Evolutionary conservation across 1,140 invertebrate species (phyloP), one percentile per base, ranked within the genome.

Genomic region (Aphelenchoides avenae): DNA sequence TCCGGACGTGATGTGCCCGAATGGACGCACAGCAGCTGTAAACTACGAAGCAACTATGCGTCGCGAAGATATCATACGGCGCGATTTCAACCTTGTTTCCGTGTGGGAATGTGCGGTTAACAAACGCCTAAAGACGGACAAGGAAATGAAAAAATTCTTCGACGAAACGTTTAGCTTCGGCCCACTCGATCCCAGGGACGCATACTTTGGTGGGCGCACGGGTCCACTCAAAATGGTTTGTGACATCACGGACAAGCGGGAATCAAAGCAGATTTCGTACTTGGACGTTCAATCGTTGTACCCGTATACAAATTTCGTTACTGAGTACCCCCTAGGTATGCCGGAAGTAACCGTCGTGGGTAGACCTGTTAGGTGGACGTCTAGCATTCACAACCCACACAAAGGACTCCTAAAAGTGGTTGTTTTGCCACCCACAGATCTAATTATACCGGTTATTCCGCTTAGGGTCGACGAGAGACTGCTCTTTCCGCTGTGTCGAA

Each of bases 101-200:
- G 37, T 49, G 24, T 49, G 47, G 47, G 47, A 49, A 41, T 41
- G 37, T 36, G 47, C 33, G n/a, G 42, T 49, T 5, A 49, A 49
- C n/a, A 5, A 24, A 0, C 24, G 24, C 15, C 27, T 49, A 5
- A 48, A 15, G n/a, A 27, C 26, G 5, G 27, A 49, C 15, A 9
- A 5, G 5, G 30, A 18, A 5, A 49, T 49, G 47, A 49, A 18
- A 5, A 41, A 47, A 46, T 48, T 1, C 15, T 49, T 49, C 20
- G n/a, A 43, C 4, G 42, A 49, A n/a, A 36, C 26, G 13, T 31
- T 36, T 2, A 36, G 41, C 26, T 18, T 22, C 7, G 27, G 27
- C 1, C 46, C 46, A 1, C 13, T 5, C 3, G 42, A 11, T 18
- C n/a, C 42, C 6, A 3, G 47, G 1, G 47, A 49, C 7, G 24